Evolutionary conservation across 2,888 invertebrate genomes (phyloP), one percentile per base, ranked within the genome.

Genomic region (Melipona bicolor): DNA sequence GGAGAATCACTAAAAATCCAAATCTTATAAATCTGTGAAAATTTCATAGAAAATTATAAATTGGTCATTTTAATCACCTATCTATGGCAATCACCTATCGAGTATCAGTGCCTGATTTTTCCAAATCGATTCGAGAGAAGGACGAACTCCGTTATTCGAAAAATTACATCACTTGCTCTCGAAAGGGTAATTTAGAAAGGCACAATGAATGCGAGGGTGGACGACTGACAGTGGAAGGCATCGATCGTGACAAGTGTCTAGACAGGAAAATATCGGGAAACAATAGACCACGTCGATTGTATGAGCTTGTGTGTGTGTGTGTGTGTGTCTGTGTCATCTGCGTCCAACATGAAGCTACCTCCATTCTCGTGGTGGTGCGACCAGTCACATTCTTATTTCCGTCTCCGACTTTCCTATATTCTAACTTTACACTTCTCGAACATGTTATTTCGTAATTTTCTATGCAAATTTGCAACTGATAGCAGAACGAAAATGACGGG

Each of bases 191-290:
- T 15, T n/a, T 59, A 15, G 49, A 56, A 49, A 75, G 27, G 19
- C 3, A 3, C 13, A 11, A 32, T 15, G 24, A 50, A 65, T 11
- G 49, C 32, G 1, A n/a, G 19, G 49, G 32, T 19, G 6, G 52
- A 2, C 32, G 27, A 36, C 43, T 78, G 19, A 65, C 49, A 24
- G 24, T 49, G 50, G 56, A 72, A 56, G 64, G 73, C 21, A 78
- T 78, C 73, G 78, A 78, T 73, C 52, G 78, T 32, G 21, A 50
- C 36, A 73, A 73, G 50, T 67, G 73, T 67, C 73, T 73, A 78
- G 78, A 73, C 73, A 52, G 67, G 59, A 59, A 59, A 65, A 73
- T 78, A 65, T 67, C 64, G 49, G 24, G 36, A 11, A 27, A 61
- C 78, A 67, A 78, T 67, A 59, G 73, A 67, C n/a, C 27, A 13